Conservation (phyloP, 2,888 invertebrate genomes). For the Hoplodrina ambigua region DNA sequence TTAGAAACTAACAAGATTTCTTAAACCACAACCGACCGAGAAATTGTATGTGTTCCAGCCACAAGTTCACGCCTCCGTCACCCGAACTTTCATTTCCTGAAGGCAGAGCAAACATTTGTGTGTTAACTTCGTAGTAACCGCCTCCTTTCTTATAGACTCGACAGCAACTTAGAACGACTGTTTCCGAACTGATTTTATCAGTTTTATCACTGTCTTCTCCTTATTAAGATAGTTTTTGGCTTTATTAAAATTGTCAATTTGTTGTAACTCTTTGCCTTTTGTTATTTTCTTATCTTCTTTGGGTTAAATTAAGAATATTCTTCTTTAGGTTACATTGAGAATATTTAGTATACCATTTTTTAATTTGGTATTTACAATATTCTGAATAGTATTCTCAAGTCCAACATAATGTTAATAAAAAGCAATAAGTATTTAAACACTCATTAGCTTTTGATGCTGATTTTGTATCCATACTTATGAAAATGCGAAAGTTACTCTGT, state of each 20-base stretch:
- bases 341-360: background rate
- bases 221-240: constrained; percentile 55
- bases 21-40: constrained; percentile 11
- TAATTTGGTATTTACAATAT: background rate
- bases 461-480: too few species aligned
- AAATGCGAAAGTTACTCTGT: too few species aligned
- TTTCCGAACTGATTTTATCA: constrained; percentile 45
- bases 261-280: background rate
- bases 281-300: constrained; percentile 1
- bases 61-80: constrained; percentile 48
- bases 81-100: constrained; percentile 56
- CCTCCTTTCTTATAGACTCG: constrained; percentile 22
- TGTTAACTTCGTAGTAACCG: constrained; percentile 38
- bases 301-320: background rate
- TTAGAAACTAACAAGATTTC: constrained; percentile 20
- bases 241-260: constrained; percentile 38
- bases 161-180: constrained; percentile 48
- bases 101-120: constrained; percentile 48
- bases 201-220: constrained; percentile 33
- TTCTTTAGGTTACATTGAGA: background rate
- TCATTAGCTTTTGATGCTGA: too few species aligned
- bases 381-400: background rate
- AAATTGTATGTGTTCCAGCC: constrained; percentile 38
- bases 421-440: too few species aligned
- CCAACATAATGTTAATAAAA: too few species aligned